Conservation (phyloP, 2,113 vertebrate genomes). For the Trichomycterus rosablanca region DNA sequence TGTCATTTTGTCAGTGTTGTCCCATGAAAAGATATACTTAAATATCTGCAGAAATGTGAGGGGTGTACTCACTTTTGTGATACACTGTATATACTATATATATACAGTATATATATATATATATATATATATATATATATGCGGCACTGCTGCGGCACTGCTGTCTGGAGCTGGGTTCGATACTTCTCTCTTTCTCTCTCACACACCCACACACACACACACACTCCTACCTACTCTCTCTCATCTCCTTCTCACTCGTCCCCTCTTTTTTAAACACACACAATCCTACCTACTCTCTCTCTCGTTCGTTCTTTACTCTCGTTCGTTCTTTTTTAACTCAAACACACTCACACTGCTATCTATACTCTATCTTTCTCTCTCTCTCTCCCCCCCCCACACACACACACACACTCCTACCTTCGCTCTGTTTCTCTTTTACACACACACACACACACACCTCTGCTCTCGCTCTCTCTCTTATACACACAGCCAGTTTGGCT, state of each 20-base stretch:
- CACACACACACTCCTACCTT: background rate
- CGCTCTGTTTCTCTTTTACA: background rate
- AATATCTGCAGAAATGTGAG: no score
- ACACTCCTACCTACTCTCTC: background rate
- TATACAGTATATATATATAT: no score
- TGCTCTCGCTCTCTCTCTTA: background rate
- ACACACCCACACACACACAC: background rate
- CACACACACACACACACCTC: background rate
- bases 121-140: no score
- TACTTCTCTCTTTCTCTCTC: constrained; percentile 8
- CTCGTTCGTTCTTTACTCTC: no score
- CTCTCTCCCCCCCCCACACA: constrained; percentile 1
- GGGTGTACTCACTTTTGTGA: no score
- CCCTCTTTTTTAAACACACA: background rate
- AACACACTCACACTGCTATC: background rate
- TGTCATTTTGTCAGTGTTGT: no score
- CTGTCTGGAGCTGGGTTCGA: no score
- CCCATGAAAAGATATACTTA: no score
- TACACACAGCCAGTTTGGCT: no score
- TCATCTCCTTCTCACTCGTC: no score
- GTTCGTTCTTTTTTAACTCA: background rate
- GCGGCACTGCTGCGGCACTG: no score
- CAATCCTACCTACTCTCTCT: constrained; percentile 1
- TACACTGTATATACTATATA: no score
- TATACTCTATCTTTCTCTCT: constrained; percentile 11